These are phyloP conservation scores for Drosophila jambulina DNA, from an alignment of 1,140 invertebrate species.

Conservation along the genomic window DNA sequence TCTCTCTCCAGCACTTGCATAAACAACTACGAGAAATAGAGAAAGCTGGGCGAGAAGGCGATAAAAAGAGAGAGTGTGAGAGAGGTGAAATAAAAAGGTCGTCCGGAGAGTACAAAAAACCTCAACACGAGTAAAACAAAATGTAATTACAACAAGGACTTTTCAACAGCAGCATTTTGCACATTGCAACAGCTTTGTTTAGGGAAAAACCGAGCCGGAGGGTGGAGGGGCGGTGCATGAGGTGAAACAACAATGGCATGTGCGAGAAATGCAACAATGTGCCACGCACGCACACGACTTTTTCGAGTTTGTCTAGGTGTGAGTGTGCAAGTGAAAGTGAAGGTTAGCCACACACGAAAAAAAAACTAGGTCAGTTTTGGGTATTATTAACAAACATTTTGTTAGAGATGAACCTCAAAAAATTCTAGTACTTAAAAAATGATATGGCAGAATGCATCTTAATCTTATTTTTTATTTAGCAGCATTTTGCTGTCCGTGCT, in stretches of 20 bases:
- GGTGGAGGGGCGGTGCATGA: neutral
- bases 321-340: slow-evolving; percentile 69
- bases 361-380: neutral
- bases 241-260: slow-evolving; percentile 53
- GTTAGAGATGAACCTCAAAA: neutral
- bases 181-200: slow-evolving; percentile 66
- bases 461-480: too few relatives aligned
- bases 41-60: neutral
- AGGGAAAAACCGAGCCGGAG: neutral
- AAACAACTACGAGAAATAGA: slow-evolving; percentile 52
- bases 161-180: slow-evolving; percentile 59
- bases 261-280: slow-evolving; percentile 77
- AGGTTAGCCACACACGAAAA: slow-evolving; percentile 55
- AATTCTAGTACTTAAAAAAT: too few relatives aligned
- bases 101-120: slow-evolving; percentile 69
- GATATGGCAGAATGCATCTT: too few relatives aligned
- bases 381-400: neutral
- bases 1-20: slow-evolving; percentile 60
- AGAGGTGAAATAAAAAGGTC: slow-evolving; percentile 59
- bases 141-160: slow-evolving; percentile 84
- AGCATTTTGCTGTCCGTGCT: too few relatives aligned
- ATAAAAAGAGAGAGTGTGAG: slow-evolving; percentile 19
- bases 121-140: slow-evolving; percentile 83
- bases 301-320: slow-evolving; percentile 1
- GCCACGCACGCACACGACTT: slow-evolving; percentile 48